phyloP scores from a whole-genome alignment of 1,140 invertebrate genomes.

The Zaprionus africanus region DNA sequence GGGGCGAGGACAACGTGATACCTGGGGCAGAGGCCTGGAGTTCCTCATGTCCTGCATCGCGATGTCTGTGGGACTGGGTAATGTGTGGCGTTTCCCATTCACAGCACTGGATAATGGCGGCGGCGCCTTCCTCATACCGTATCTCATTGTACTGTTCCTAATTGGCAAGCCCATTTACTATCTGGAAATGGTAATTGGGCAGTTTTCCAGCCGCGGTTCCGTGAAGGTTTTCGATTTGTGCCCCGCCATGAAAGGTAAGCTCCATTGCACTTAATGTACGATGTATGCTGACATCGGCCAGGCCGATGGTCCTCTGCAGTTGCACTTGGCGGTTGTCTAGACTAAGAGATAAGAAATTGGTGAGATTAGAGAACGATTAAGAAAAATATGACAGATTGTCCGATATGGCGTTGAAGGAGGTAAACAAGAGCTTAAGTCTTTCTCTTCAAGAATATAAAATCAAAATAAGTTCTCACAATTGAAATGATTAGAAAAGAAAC shows the following conservation, averaged over 20 bases:
- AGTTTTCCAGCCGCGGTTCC: slow-evolving; percentile 88
- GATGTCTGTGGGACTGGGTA: slow-evolving; percentile 94
- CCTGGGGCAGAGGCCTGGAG: slow-evolving; percentile 91
- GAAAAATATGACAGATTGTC: not conserved
- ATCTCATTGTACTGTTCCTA: slow-evolving; percentile 90
- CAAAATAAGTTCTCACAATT: too few relatives aligned
- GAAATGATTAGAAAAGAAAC: too few relatives aligned
- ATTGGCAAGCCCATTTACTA: slow-evolving; percentile 94
- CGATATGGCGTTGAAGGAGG: not conserved
- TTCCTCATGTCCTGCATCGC: slow-evolving; percentile 93
- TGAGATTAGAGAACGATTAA: not conserved
- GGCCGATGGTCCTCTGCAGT: slow-evolving; percentile 29
- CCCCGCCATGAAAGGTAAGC: slow-evolving; percentile 87
- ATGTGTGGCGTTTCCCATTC: slow-evolving; percentile 94
- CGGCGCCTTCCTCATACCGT: slow-evolving; percentile 92
- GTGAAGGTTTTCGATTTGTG: slow-evolving; percentile 87
- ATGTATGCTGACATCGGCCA: not conserved
- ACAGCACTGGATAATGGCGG: slow-evolving; percentile 92
- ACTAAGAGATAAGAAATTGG: not conserved
- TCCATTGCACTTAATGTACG: not conserved
- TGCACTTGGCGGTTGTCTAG: not conserved
- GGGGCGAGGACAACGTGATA: slow-evolving; percentile 85
- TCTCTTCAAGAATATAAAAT: not conserved
- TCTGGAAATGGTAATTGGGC: slow-evolving; percentile 91
- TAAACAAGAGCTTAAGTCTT: not conserved